Percentiles rank a stretch among this genome's conserved stretches.
Conservation (phyloP, 2,113 vertebrate genomes). For the Lasiurus cinereus region DNA sequence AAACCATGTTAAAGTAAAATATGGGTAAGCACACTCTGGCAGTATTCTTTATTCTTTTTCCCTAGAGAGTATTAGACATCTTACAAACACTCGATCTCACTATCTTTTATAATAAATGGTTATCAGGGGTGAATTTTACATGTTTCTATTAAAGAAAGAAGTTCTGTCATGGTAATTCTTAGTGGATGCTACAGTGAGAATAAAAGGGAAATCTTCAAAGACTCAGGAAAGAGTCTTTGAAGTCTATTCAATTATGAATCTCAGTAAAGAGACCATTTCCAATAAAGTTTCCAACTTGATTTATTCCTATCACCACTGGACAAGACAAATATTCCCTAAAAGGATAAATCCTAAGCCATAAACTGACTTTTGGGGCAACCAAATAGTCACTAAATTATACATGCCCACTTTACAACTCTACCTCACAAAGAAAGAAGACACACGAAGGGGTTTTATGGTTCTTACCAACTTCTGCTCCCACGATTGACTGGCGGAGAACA, state of each 20-base stretch:
- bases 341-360: neutral
- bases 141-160: conserved; percentile 19
- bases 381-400: neutral
- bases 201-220: conserved; percentile 17
- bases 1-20: neutral
- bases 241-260: neutral
- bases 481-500: conserved; percentile 93
- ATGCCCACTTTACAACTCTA: neutral
- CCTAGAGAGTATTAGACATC: neutral
- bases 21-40: neutral
- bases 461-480: conserved; percentile 95
- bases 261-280: neutral
- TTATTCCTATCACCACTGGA: neutral
- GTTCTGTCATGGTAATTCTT: neutral
- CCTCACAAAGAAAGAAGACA: neutral
- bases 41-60: neutral
- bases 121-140: neutral
- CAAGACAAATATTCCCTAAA: neutral
- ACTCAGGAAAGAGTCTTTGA: neutral
- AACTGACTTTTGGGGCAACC: conserved; percentile 7
- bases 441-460: neutral
- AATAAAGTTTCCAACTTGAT: neutral
- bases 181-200: neutral
- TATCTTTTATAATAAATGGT: neutral
- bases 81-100: neutral